Conservation (phyloP, 2,797 vertebrate genomes). For the Ateles fusciceps region DNA sequence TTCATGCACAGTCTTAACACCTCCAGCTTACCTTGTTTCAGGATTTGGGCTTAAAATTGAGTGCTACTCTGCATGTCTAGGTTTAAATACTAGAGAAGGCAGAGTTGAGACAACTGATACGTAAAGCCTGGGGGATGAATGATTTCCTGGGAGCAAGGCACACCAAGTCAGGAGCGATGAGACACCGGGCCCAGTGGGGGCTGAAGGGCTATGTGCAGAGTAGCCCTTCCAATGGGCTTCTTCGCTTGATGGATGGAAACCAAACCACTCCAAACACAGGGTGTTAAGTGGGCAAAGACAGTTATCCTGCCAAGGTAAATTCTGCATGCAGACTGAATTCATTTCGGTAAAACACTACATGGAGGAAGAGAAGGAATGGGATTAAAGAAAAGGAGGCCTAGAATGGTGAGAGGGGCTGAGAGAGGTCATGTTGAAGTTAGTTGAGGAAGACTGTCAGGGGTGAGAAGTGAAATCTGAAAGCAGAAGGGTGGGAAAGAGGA, state of each 20-base stretch:
- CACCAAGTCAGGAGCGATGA: neutral
- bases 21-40: neutral
- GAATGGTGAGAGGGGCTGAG: neutral
- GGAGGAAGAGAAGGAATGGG: fast-evolving
- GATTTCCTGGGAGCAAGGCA: neutral
- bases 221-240: neutral
- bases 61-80: neutral
- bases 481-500: neutral
- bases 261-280: neutral
- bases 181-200: too few species aligned
- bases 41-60: neutral
- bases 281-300: neutral
- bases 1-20: neutral
- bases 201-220: fast-evolving
- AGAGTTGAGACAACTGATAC: neutral
- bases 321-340: fast-evolving
- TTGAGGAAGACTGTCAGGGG: too few species aligned
- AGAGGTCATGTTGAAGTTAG: neutral
- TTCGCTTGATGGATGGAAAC: neutral
- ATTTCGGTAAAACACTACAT: neutral
- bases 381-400: neutral
- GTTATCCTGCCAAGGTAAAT: too few species aligned
- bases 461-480: neutral
- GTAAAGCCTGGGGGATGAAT: neutral
- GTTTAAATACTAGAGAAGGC: neutral